Evolutionary conservation across 2,113 vertebrate genomes (phyloP).

Genomic region (Henicopernis longicauda): DNA sequence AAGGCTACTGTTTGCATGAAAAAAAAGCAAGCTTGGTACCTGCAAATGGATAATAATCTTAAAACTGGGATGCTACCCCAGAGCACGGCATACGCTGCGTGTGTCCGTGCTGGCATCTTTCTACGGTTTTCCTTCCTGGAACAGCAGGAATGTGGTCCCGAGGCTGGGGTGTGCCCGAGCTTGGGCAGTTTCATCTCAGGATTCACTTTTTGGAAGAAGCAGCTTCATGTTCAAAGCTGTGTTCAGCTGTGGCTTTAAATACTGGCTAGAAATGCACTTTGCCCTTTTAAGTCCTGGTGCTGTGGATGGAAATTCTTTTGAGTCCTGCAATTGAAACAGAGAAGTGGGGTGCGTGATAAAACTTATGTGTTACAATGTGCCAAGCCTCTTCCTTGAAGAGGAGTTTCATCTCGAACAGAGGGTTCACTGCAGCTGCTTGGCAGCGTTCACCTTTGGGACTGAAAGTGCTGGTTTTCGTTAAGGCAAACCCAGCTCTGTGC

Average conservation of each 20-base stretch:
- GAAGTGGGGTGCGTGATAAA: neutral
- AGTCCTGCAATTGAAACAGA: neutral
- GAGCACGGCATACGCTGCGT: neutral
- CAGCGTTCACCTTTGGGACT: neutral
- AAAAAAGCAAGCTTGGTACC: neutral
- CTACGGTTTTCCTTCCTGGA: neutral
- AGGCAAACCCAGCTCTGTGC: neutral
- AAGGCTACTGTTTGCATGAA: neutral
- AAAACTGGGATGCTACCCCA: neutral
- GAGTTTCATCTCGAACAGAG: neutral
- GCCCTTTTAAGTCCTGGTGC: neutral
- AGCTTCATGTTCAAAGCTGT: neutral
- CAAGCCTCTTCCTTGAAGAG: neutral
- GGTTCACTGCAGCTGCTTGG: neutral
- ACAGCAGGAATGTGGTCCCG: neutral
- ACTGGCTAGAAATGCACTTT: neutral
- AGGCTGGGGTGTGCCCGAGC: neutral
- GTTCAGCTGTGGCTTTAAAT: neutral
- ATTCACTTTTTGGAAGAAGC: neutral
- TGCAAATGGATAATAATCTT: neutral
- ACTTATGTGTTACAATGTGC: rapidly evolving
- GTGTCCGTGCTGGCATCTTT: neutral
- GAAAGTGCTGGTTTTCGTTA: neutral
- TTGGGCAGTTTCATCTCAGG: neutral
- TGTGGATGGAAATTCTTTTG: neutral